These are phyloP conservation scores for Asarcornis scutulata DNA, from an alignment of 2,113 vertebrate species.

Conservation along the genomic window DNA sequence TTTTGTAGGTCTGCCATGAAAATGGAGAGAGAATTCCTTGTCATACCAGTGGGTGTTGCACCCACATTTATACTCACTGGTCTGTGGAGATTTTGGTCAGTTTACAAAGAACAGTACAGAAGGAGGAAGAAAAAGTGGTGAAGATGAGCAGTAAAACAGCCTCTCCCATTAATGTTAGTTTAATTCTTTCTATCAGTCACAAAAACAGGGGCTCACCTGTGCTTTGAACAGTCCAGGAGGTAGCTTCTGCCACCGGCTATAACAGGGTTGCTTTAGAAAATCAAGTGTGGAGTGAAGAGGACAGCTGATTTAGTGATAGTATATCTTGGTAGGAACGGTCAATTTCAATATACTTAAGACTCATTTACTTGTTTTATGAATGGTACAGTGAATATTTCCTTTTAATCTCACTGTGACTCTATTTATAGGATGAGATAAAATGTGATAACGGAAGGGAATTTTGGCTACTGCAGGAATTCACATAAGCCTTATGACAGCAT, in stretches of 20 bases:
- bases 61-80: background rate
- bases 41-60: fast-evolving
- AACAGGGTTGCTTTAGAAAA: background rate
- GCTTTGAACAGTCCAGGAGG: background rate
- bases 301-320: background rate
- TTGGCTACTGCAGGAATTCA: background rate
- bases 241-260: background rate
- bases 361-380: background rate
- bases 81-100: background rate
- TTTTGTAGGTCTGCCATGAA: background rate
- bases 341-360: background rate
- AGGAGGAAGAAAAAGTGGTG: background rate
- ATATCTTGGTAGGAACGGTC: background rate
- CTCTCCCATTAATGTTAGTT: fast-evolving
- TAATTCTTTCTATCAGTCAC: background rate
- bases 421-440: background rate
- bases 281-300: background rate
- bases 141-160: background rate
- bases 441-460: background rate
- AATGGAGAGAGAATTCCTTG: background rate
- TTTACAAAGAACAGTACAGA: background rate
- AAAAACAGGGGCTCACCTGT: background rate
- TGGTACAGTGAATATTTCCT: background rate
- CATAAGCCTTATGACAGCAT: background rate
- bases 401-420: background rate